phyloP scores from a whole-genome alignment of 2,888 invertebrate genomes.

The Polietes domitor region DNA sequence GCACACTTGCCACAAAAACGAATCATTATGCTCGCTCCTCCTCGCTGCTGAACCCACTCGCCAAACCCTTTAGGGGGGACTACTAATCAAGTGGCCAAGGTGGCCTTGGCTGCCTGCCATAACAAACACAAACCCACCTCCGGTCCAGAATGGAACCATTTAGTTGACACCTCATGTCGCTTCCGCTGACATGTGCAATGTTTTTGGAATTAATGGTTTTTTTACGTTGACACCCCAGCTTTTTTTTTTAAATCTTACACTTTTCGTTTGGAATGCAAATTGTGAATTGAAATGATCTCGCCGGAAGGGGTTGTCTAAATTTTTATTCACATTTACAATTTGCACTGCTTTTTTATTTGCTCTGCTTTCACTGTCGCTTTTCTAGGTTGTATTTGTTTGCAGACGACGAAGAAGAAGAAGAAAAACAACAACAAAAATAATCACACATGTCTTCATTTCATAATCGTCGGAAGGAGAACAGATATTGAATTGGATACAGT shows the following conservation, averaged over 20 bases:
- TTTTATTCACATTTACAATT: conserved; percentile 47
- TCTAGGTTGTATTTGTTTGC: background rate
- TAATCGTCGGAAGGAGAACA: background rate
- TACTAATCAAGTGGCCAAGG: background rate
- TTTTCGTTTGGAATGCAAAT: no score
- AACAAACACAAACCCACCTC: background rate
- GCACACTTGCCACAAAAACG: background rate
- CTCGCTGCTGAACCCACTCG: no score
- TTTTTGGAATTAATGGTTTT: background rate
- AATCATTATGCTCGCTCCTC: background rate
- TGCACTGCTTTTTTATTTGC: conserved; percentile 16
- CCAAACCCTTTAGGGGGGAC: no score
- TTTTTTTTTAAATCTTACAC: no score
- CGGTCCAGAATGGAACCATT: background rate
- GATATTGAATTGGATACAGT: background rate
- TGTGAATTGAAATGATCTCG: conserved; percentile 7
- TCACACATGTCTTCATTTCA: background rate
- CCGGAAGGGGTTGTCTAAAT: conserved; percentile 33
- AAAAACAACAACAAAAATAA: background rate
- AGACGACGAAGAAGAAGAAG: no score
- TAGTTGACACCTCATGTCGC: background rate
- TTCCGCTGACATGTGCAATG: background rate
- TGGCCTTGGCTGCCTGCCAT: background rate
- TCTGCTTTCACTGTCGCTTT: no score
- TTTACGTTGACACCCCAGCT: background rate